These are phyloP conservation scores for Diplogasteroides magnus DNA, from an alignment of 1,140 invertebrate species.

Conservation along the genomic window DNA sequence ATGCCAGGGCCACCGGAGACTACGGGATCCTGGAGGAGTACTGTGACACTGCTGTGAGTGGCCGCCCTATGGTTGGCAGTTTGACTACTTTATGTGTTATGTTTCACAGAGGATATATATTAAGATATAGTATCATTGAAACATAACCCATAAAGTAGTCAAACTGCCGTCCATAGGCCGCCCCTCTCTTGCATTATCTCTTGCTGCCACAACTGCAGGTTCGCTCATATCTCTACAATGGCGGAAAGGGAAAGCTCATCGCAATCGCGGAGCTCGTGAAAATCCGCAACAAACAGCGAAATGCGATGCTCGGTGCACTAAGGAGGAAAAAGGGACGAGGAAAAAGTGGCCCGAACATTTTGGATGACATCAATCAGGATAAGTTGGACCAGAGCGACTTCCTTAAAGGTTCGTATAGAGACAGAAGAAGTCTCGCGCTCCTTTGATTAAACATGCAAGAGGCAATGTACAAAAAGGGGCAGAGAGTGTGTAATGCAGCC, in stretches of 20 bases:
- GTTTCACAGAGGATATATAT: no score
- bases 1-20: slow-evolving; percentile 78
- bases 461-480: not conserved
- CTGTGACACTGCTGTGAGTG: slow-evolving; percentile 33
- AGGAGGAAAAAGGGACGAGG: slow-evolving; percentile 35
- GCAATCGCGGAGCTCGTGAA: slow-evolving; percentile 79
- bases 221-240: slow-evolving; percentile 84
- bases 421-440: not conserved
- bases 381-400: slow-evolving; percentile 12
- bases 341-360: slow-evolving; percentile 34
- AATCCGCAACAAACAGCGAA: slow-evolving; percentile 78
- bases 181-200: not conserved
- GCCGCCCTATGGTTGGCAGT: no score
- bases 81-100: slow-evolving; percentile 74
- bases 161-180: not conserved
- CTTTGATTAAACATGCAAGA: not conserved
- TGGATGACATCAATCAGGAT: slow-evolving; percentile 26
- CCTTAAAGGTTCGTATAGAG: slow-evolving; percentile 4
- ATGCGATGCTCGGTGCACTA: slow-evolving; percentile 69
- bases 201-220: slow-evolving; percentile 64
- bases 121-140: no score
- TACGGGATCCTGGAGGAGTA: slow-evolving; percentile 57
- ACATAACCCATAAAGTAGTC: no score
- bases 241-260: slow-evolving; percentile 78
- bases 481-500: not conserved